These are phyloP conservation scores for Nixonia krombeini DNA, from an alignment of 1,140 invertebrate genomes.

Conservation along the genomic window DNA sequence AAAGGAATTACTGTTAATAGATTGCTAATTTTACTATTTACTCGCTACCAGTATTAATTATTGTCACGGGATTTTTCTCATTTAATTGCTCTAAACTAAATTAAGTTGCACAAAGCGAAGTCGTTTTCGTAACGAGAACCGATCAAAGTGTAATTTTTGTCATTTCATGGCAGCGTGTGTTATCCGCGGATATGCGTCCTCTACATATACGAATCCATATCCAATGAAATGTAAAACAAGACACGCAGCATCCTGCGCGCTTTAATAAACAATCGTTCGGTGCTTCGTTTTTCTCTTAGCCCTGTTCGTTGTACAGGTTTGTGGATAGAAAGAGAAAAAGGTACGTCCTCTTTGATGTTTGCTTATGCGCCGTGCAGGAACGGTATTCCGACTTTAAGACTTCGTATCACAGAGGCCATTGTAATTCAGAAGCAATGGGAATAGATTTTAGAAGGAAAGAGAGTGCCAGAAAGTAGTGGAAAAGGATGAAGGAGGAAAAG, in stretches of 20 bases:
- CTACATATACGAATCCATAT: no score
- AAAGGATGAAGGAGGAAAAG: conserved; percentile 22
- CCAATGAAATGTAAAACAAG: conserved; percentile 2
- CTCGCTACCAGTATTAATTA: no score
- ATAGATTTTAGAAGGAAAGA: conserved; percentile 44
- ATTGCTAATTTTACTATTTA: no score
- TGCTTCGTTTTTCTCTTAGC: conserved; percentile 29
- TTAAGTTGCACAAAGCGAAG: no score
- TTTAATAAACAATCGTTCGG: conserved; percentile 27
- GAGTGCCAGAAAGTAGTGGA: conserved; percentile 37
- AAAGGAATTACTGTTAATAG: no score
- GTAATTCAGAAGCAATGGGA: conserved; percentile 54
- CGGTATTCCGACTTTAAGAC: conserved; percentile 57
- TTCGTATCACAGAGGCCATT: conserved; percentile 54
- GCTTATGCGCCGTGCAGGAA: conserved; percentile 52
- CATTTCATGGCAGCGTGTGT: no score
- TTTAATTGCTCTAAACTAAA: no score
- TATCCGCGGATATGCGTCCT: no score
- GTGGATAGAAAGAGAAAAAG: conserved; percentile 31
- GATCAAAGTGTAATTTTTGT: no score
- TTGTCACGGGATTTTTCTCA: no score
- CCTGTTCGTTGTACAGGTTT: conserved; percentile 35
- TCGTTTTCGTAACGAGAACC: no score
- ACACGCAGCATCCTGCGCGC: no score
- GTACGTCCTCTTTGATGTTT: conserved; percentile 53